Conservation (phyloP, 2,797 vertebrate species). For the Gallinago solitaria region DNA sequence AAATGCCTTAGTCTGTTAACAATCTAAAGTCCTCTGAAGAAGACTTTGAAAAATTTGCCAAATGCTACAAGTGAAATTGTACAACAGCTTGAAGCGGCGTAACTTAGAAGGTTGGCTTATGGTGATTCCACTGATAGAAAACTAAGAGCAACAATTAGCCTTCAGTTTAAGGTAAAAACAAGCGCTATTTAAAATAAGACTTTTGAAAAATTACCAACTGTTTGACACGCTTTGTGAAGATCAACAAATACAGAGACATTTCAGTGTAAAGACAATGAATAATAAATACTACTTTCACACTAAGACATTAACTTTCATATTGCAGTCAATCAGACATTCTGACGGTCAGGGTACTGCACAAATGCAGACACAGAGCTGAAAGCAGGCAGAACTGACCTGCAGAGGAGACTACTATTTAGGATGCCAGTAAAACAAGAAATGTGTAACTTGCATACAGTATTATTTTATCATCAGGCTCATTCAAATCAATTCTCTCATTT, state of each 20-base stretch:
- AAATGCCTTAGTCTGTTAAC: background rate
- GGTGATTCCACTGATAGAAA: background rate
- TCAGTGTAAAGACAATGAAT: background rate
- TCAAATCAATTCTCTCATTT: background rate
- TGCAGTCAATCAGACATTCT: conserved; percentile 9
- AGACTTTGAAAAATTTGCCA: background rate
- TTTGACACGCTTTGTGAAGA: conserved; percentile 8
- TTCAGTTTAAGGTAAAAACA: background rate
- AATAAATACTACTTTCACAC: conserved; percentile 20
- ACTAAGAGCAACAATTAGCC: background rate
- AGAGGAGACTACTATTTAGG: background rate
- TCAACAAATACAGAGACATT: conserved; percentile 25
- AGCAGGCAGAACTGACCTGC: background rate
- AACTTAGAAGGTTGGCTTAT: background rate
- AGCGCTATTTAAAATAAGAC: background rate
- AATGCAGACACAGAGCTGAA: background rate
- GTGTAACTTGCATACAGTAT: background rate
- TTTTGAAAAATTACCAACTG: background rate
- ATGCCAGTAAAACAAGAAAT: background rate
- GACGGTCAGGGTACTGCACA: background rate
- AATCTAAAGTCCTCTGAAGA: background rate
- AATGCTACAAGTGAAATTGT: background rate
- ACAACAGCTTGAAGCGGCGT: background rate
- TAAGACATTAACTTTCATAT: background rate
- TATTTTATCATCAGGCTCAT: background rate